Conservation (phyloP, 2,797 vertebrate species). For the Taeniopygia guttata region DNA sequence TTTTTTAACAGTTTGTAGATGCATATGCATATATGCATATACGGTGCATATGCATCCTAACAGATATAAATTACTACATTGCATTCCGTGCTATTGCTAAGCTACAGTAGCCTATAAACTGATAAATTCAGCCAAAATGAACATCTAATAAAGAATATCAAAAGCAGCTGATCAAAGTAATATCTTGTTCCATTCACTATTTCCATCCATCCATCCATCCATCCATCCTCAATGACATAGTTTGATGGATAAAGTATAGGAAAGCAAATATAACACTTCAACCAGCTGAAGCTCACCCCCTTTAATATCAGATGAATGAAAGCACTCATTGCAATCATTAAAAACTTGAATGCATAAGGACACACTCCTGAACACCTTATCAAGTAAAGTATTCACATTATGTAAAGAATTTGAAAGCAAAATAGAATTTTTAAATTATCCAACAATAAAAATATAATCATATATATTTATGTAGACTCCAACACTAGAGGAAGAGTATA, state of each 20-base stretch:
- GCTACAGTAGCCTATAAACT: conserved; percentile 46
- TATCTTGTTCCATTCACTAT: neutral
- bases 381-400: neutral
- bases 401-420: conserved; percentile 30
- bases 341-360: neutral
- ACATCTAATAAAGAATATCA: conserved; percentile 39
- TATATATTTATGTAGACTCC: conserved; percentile 46
- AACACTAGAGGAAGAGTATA: conserved; percentile 17
- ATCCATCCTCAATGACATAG: neutral
- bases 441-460: conserved; percentile 47
- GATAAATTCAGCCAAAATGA: conserved; percentile 51
- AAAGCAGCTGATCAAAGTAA: conserved; percentile 32
- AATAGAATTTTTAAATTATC: conserved; percentile 33
- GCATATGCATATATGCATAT: too few species aligned
- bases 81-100: conserved; percentile 59
- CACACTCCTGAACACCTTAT: neutral
- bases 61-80: conserved; percentile 48
- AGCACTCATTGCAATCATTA: conserved; percentile 13
- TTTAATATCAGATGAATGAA: neutral
- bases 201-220: conserved; percentile 14
- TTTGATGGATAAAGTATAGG: neutral
- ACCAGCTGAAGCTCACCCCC: conserved; percentile 2
- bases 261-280: neutral
- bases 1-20: conserved; percentile 44
- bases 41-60: conserved; percentile 23